Conservation (phyloP, 1,140 invertebrate genomes). For the Drosophila ogumai region DNA sequence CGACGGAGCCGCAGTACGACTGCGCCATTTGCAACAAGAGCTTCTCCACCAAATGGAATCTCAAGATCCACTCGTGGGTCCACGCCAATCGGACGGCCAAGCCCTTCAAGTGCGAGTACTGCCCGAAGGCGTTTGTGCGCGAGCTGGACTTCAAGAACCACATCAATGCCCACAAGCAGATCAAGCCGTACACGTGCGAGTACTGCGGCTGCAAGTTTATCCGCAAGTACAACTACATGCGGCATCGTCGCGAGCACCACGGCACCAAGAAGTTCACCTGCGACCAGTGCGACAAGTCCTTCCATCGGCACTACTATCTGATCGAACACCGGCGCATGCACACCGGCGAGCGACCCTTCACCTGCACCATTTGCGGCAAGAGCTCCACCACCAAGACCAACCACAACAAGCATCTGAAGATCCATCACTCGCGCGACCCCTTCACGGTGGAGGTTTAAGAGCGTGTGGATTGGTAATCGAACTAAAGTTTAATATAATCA, state of each 20-base stretch:
- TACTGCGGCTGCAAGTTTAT: constrained; percentile 97
- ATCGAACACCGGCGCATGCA: constrained; percentile 94
- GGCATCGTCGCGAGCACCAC: constrained; percentile 96
- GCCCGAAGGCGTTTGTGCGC: constrained; percentile 92
- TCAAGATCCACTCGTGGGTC: constrained; percentile 95
- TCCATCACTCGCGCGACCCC: constrained; percentile 93
- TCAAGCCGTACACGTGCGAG: constrained; percentile 94
- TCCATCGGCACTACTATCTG: constrained; percentile 94
- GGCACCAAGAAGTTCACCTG: constrained; percentile 95
- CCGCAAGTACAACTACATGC: constrained; percentile 95
- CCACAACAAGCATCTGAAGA: constrained; percentile 94
- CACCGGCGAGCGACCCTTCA: constrained; percentile 91
- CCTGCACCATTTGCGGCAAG: constrained; percentile 94
- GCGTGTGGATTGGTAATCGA: constrained; percentile 28
- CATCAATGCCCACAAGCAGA: constrained; percentile 92
- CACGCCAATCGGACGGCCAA: constrained; percentile 92
- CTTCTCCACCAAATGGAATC: constrained; percentile 95
- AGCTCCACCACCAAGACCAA: constrained; percentile 94
- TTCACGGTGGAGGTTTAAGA: constrained; percentile 92
- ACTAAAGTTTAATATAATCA: constrained; percentile 71
- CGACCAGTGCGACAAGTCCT: constrained; percentile 93
- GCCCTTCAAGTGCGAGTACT: constrained; percentile 93
- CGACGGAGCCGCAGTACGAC: constrained; percentile 89
- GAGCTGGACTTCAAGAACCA: constrained; percentile 92
- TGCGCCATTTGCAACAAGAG: constrained; percentile 93